Base-by-base conservation (phyloP, 2,888 invertebrate species). In the Calephelis perditalis region DNA sequence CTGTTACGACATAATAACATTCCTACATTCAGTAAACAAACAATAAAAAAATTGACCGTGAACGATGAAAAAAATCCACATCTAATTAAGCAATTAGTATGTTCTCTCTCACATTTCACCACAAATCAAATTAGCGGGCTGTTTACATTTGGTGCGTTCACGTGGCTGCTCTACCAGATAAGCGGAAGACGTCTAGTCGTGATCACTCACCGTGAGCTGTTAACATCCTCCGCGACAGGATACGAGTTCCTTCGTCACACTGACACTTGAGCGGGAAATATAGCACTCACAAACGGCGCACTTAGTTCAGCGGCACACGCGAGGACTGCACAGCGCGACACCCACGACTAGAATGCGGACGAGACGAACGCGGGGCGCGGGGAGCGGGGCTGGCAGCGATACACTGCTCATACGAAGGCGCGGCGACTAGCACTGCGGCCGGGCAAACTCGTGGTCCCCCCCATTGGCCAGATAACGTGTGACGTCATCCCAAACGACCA, bases 201-300 rank as follows among this genome's bases (percentile, higher is more conserved):
- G 60, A 74, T 76, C 81, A 89, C 90, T 90, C 83, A 90, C 90
- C 90, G 88, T 88, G 84, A 79, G 87, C 90, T 90, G 89, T 86
- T 87, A 89, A 89, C 90, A 90, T 90, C 88, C 89, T 90, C 90
- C 81, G 87, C 82, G 81, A 77, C 77, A 73, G 78, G 78, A 73
- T 75, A 79, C 82, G 70, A 81, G 84, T 77, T 84, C 81, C 84
- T 84, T 80, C 78, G 82, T 81, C 82, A 85, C 88, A 88, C 88
- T 85, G 85, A 85, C 88, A 89, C 90, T 85, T 82, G 88, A 77
- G 84, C 84, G 83, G 81, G 84, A 86, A 83, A 71, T 73, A 77
- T 74, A 87, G 86, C 89, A 89, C 89, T 86, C 87, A 89, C 89
- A 86, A 86, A 86, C 84, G 84, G 87, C 89, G 89, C 89, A 90